Conservation (phyloP, 2,888 invertebrate species). For the Shargacucullia verbasci region DNA sequence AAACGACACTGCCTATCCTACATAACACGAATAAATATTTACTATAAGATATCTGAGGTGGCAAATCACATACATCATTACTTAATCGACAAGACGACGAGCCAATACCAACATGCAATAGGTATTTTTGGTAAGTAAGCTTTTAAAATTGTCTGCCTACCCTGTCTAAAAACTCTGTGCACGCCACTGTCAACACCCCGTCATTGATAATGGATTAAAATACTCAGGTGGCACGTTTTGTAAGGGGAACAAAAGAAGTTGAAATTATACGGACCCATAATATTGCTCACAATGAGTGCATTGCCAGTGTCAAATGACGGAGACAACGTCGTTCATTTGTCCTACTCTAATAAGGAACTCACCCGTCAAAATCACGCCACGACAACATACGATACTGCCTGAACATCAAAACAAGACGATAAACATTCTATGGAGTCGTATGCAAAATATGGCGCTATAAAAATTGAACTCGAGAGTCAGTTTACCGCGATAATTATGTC, state of each 20-base stretch:
- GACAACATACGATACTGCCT: slow-evolving; percentile 27
- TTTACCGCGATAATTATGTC: slow-evolving; percentile 45
- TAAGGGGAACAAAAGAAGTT: slow-evolving; percentile 20
- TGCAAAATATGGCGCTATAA: slow-evolving; percentile 51
- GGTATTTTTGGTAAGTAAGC: too few relatives aligned
- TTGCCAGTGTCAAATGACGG: slow-evolving; percentile 22
- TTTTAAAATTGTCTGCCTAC: too few relatives aligned
- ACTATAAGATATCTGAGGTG: too few relatives aligned
- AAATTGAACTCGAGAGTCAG: slow-evolving; percentile 44
- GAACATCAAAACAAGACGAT: slow-evolving; percentile 65
- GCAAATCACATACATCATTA: too few relatives aligned
- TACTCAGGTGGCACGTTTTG: slow-evolving; percentile 15
- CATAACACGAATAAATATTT: too few relatives aligned
- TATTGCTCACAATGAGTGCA: background rate
- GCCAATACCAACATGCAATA: too few relatives aligned
- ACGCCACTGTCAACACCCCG: too few relatives aligned
- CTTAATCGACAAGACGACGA: too few relatives aligned
- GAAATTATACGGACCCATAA: background rate
- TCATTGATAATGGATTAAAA: too few relatives aligned
- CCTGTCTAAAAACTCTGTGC: too few relatives aligned
- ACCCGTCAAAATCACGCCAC: slow-evolving; percentile 39
- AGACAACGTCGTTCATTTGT: slow-evolving; percentile 12
- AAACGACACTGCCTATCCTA: too few relatives aligned
- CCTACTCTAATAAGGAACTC: slow-evolving; percentile 28
- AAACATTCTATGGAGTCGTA: slow-evolving; percentile 62